Base-by-base conservation (phyloP, 2,888 invertebrate species). In the Sepiola atlantica region DNA sequence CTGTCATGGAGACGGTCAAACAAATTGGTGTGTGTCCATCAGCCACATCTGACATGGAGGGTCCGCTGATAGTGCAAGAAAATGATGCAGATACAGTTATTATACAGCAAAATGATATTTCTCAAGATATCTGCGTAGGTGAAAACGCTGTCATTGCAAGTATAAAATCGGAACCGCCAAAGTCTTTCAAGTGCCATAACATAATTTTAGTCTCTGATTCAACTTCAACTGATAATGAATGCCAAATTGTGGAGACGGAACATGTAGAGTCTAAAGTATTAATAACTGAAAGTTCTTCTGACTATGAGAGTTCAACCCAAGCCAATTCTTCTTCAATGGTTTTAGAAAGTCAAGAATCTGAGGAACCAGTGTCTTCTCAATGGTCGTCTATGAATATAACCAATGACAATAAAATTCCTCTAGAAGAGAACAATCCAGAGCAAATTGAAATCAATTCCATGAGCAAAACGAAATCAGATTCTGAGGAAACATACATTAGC, bases 231-330 rank as follows among this genome's bases (percentile, higher is more conserved):
- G 77, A n/a, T 54, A 35, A 45, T 18, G 54, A 35, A 24, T 92
- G 92, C 92, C 92, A 92, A n/a, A 92, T 18, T 92, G 45, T 55
- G 4, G 92, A 92, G 32, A 55, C 54, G 28, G 55, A 92, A 35
- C 28, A 35, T 18, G 55, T 92, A 92, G n/a, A 45, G 20, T 21
- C 55, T 16, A 92, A 92, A 92, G 35, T 55, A 28, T 14, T 2
- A 12, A 24, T 12, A 12, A 24, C 54, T 28, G 92, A 92, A 55
- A 77, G 77, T 18, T 14, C 77, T 16, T 32, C 77, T 8, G 8
- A 45, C 77, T 77, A n/a, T 32, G 77, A 77, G 77, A 77, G 12
- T 77, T 77, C n/a, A 14, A 16, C 77, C 28, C n/a, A 77, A 77
- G 32, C n/a, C 2, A 77, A 77, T n/a, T 77, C 61, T 28, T 21